Evolutionary conservation across 2,797 vertebrate genomes (phyloP).

Genomic region (Clamator glandarius): DNA sequence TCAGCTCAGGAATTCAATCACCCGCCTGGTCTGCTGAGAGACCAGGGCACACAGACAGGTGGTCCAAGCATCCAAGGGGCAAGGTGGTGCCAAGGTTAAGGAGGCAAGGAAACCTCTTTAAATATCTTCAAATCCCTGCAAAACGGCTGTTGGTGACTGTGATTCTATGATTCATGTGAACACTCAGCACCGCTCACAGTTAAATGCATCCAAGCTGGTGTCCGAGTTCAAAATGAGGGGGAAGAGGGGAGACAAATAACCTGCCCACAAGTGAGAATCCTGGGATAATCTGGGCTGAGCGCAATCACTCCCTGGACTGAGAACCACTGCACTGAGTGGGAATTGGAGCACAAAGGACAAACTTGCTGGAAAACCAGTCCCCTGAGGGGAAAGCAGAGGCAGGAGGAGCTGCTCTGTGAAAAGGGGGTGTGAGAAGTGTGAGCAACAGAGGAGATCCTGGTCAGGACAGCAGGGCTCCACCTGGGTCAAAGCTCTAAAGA

Average conservation of each 20-base stretch:
- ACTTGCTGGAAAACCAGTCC: not conserved
- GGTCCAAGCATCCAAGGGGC: not conserved
- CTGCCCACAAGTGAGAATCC: not conserved
- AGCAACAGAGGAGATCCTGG: not conserved
- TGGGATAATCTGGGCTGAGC: not conserved
- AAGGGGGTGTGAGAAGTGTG: too few species aligned
- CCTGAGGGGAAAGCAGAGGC: too few species aligned
- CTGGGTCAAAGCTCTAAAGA: not conserved
- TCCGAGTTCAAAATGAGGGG: not conserved
- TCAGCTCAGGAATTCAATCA: not conserved
- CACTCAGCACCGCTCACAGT: not conserved
- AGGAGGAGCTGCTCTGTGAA: not conserved
- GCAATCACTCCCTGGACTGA: not conserved
- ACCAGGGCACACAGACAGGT: rapidly evolving
- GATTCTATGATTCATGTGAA: not conserved
- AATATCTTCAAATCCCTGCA: not conserved
- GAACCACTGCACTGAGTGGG: too few species aligned
- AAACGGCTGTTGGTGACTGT: not conserved
- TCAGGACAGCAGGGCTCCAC: not conserved
- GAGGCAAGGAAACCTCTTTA: not conserved
- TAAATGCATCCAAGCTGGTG: not conserved
- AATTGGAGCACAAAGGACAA: not conserved
- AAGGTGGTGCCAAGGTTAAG: too few species aligned
- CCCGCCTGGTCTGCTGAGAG: not conserved
- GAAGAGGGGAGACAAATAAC: too few species aligned